Evolutionary conservation across 1,140 invertebrate species (phyloP).

Genomic region (Chymomyza costata): DNA sequence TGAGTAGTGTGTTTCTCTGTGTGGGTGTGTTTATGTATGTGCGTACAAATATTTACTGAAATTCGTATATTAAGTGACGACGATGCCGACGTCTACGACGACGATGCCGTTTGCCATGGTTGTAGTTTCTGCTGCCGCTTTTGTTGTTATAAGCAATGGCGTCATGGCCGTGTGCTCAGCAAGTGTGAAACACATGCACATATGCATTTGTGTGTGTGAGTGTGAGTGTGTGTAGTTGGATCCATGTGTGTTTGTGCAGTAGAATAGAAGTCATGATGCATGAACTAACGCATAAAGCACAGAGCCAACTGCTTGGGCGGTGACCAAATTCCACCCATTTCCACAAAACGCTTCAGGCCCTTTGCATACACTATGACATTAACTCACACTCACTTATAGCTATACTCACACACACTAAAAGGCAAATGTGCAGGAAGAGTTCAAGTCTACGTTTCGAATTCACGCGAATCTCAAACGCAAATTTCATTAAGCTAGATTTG

Average conservation of each 20-base stretch:
- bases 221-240: background rate
- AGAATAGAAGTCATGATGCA: slow-evolving; percentile 57
- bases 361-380: slow-evolving; percentile 28
- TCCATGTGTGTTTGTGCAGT: slow-evolving; percentile 16
- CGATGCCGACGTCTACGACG: slow-evolving; percentile 16
- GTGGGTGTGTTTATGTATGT: slow-evolving; percentile 7
- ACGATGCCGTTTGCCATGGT: slow-evolving; percentile 29
- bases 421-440: no score
- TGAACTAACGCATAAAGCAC: slow-evolving; percentile 44
- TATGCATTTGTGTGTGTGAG: background rate
- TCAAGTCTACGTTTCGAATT: no score
- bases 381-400: background rate
- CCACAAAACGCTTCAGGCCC: slow-evolving; percentile 33
- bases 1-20: slow-evolving; percentile 8
- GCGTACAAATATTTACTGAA: slow-evolving; percentile 67
- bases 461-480: background rate
- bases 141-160: slow-evolving; percentile 46
- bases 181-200: slow-evolving; percentile 22
- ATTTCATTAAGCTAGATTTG: slow-evolving; percentile 6
- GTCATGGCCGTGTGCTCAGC: slow-evolving; percentile 28
- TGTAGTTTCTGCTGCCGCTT: slow-evolving; percentile 14
- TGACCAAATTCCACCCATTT: background rate
- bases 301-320: slow-evolving; percentile 44
- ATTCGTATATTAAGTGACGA: slow-evolving; percentile 71
- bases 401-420: background rate